Evolutionary conservation across 2,888 invertebrate genomes (phyloP), one percentile per base, ranked within the genome.

Genomic region (Chloroclysta siterata): DNA sequence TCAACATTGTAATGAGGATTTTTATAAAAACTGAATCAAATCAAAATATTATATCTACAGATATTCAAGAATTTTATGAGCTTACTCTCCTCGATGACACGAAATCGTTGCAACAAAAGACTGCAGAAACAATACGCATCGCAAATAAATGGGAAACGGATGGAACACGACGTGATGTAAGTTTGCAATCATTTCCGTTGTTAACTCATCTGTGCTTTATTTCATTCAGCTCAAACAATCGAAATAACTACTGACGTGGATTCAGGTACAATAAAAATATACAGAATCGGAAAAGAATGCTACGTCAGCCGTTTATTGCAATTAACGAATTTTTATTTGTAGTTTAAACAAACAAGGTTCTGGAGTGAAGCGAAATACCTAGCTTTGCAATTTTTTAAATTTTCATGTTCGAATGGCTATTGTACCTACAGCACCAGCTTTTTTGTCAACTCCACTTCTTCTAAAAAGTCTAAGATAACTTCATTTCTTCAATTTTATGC

Each of bases 21-120:
- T 39, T 39, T 39, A 39, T 11, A 4, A 8, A 8, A 33, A 8
- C 8, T 33, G 33, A 6, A 33, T 33, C 5, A 5, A 8, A 6
- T 33, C 7, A 33, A 33, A 33, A 22, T 14, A 2, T 53, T 56
- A 36, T 33, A 8, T 39, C 36, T 41, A 15, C 63, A 98, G 99
- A 99, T 94, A 99, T 99, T 83, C 99, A 99, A 95, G 99, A 99
- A 92, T 99, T 99, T 93, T 99, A 99, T 94, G 99, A 99, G 93
- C 94, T 98, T 82, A 99, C 99, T 62, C 94, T 99, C 73, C 95
- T 99, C 82, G 99, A 99, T 94, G 98, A 99, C 87, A 97, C 96
- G 68, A 99, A 99, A 93, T 97, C 98, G 66, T 95, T 97, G 76
- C 98, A 98, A 90, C 98, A 99, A 94, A 99, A 99, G 94, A 98